A percentile compares a stretch with the other conserved stretches of the same genome.
phyloP scores from a whole-genome alignment of 2,888 invertebrate genomes.

The Heliconius erato region DNA sequence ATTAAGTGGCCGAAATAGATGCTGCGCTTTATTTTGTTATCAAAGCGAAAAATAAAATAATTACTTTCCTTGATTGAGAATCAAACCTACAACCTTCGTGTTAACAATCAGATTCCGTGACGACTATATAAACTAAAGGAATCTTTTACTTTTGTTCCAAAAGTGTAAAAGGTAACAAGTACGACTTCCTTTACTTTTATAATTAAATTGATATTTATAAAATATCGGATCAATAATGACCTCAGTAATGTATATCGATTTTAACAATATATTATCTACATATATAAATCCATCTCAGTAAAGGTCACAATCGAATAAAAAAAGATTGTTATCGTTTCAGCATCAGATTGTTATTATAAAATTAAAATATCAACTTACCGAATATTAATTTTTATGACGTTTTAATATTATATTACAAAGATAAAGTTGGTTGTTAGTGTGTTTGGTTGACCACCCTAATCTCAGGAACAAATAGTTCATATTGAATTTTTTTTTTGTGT shows the following conservation, averaged over 20 bases:
- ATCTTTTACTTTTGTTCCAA: too few relatives aligned
- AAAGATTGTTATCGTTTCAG: not conserved
- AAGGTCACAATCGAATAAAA: conserved; percentile 14
- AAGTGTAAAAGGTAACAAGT: too few relatives aligned
- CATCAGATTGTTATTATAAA: not conserved
- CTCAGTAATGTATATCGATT: not conserved
- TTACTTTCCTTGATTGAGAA: too few relatives aligned
- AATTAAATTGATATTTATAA: not conserved
- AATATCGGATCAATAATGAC: not conserved
- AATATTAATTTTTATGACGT: too few relatives aligned
- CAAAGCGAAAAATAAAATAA: too few relatives aligned
- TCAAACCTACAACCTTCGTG: not conserved
- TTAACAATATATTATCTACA: not conserved
- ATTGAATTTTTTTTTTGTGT: too few relatives aligned
- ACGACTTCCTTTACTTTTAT: not conserved
- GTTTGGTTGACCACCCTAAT: too few relatives aligned
- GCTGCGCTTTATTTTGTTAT: too few relatives aligned
- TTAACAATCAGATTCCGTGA: not conserved
- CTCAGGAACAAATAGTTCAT: too few relatives aligned
- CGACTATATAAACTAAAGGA: not conserved
- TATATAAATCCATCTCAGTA: not conserved
- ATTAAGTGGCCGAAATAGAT: too few relatives aligned
- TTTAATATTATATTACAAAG: too few relatives aligned
- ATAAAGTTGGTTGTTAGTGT: too few relatives aligned
- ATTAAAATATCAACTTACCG: conserved; percentile 13